A percentile compares a stretch with the other conserved stretches of the same genome.
phyloP scores from a whole-genome alignment of 2,797 vertebrate species.

The Falco novaeseelandiae region DNA sequence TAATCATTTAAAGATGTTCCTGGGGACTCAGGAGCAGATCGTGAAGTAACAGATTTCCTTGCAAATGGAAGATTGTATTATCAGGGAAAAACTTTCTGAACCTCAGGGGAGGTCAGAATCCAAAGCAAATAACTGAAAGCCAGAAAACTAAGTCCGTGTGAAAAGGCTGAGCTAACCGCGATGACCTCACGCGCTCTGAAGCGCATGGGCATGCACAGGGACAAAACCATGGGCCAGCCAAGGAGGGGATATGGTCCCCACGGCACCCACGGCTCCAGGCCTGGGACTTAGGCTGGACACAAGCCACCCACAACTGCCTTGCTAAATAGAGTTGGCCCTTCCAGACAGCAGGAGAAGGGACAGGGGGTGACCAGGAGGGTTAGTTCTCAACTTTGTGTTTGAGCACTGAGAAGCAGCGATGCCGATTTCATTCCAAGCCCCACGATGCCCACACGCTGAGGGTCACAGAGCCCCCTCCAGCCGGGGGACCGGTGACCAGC shows the following conservation, averaged over 20 bases:
- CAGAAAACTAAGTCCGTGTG: background rate
- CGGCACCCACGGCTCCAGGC: fast-evolving
- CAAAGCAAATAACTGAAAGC: background rate
- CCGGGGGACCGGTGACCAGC: fast-evolving
- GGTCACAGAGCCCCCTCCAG: background rate
- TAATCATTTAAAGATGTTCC: background rate
- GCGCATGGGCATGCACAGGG: fast-evolving
- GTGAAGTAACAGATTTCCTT: background rate
- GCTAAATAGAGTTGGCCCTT: background rate
- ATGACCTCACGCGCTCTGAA: background rate
- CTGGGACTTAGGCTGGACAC: fast-evolving
- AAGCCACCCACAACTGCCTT: no score
- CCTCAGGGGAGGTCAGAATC: background rate
- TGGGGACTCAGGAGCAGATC: background rate
- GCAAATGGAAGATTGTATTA: background rate
- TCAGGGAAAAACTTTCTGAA: background rate
- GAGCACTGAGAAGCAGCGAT: background rate
- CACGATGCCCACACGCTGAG: fast-evolving
- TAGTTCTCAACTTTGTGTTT: background rate
- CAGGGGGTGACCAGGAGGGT: fast-evolving
- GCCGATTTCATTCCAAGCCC: fast-evolving
- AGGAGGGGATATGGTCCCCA: fast-evolving
- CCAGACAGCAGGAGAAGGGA: background rate
- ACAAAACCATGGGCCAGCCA: background rate
- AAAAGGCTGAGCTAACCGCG: background rate